phyloP scores from a whole-genome alignment of 2,113 vertebrate species.

The Ifrita kowaldi region DNA sequence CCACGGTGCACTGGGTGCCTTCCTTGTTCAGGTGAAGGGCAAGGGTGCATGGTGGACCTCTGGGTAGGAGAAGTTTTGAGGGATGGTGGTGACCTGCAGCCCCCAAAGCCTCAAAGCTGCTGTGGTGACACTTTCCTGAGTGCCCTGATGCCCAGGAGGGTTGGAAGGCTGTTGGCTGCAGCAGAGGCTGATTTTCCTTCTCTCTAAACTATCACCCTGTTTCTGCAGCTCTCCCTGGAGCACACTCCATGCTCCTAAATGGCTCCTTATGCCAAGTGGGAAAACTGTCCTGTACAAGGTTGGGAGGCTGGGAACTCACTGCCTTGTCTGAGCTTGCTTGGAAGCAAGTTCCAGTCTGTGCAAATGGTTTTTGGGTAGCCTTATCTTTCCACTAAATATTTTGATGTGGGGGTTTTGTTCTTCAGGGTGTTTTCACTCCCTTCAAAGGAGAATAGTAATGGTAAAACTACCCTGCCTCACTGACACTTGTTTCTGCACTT shows the following conservation, averaged over 20 bases:
- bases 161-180: neutral
- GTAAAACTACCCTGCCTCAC: neutral
- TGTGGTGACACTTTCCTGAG: neutral
- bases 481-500: neutral
- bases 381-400: neutral
- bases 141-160: neutral
- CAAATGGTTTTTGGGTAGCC: neutral
- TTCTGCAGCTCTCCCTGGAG: neutral
- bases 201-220: neutral
- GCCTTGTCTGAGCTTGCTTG: neutral
- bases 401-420: neutral
- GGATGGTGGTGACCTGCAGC: neutral
- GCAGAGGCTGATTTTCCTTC: neutral
- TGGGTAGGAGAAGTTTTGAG: neutral
- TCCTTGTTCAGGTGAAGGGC: neutral
- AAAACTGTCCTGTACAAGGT: neutral
- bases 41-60: fast-evolving
- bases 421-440: neutral
- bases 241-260: fast-evolving
- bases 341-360: fast-evolving
- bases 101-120: neutral
- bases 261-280: neutral
- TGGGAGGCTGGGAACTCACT: neutral
- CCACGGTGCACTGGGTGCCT: fast-evolving
- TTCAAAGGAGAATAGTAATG: neutral